Conservation (phyloP, 2,888 invertebrate species). For the Troides aeacus region DNA sequence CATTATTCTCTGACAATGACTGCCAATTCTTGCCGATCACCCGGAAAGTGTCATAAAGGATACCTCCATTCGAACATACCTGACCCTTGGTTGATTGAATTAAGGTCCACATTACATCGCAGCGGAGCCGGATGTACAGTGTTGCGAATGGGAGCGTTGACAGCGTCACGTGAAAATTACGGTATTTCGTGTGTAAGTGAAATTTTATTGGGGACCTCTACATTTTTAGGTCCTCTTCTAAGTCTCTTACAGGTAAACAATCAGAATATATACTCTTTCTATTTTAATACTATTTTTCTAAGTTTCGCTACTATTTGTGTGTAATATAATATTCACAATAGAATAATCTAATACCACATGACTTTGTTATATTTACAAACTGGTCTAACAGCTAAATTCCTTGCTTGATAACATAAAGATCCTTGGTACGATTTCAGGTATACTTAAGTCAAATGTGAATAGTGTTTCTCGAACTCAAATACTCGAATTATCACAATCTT, state of each 20-base stretch:
- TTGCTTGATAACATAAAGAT: too few species aligned
- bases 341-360: too few species aligned
- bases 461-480: too few species aligned
- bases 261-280: neutral
- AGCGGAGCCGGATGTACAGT: slow-evolving; percentile 32
- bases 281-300: too few species aligned
- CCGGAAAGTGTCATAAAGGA: neutral
- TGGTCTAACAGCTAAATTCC: too few species aligned
- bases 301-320: too few species aligned
- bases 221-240: slow-evolving; percentile 49
- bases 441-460: too few species aligned
- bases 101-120: slow-evolving; percentile 33
- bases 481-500: too few species aligned
- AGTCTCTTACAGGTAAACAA: slow-evolving; percentile 14
- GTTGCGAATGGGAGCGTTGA: slow-evolving; percentile 36
- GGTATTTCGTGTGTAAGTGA: slow-evolving; percentile 78
- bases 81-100: slow-evolving; percentile 24
- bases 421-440: too few species aligned
- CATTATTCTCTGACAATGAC: slow-evolving; percentile 79
- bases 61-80: too few species aligned
- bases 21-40: slow-evolving; percentile 65
- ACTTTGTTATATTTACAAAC: too few species aligned
- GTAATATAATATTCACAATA: too few species aligned
- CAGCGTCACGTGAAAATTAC: slow-evolving; percentile 71
- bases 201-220: slow-evolving; percentile 71